These are phyloP conservation scores for Syngnathus scovelli DNA, from an alignment of 2,113 vertebrate species.

Conservation along the genomic window DNA sequence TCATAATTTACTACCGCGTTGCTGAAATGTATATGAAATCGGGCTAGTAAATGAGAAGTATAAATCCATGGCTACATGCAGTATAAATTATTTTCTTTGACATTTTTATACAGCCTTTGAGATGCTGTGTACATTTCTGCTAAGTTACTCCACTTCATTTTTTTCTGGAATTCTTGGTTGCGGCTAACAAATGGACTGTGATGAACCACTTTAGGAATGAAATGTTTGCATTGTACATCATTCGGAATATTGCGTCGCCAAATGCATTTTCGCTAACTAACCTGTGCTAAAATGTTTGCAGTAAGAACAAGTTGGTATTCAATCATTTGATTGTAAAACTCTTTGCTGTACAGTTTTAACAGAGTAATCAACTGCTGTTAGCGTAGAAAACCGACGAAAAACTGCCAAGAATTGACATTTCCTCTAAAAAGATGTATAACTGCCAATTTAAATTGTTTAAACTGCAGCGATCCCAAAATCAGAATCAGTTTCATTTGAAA, in stretches of 20 bases:
- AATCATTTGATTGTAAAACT: too few relatives aligned
- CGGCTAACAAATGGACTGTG: constrained; percentile 1
- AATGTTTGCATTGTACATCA: not conserved
- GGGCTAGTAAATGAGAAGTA: not conserved
- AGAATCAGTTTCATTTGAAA: too few relatives aligned
- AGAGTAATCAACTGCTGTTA: too few relatives aligned
- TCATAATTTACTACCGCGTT: not conserved
- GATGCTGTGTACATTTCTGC: not conserved
- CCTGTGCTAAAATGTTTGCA: not conserved
- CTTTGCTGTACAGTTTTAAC: too few relatives aligned
- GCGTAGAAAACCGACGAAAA: too few relatives aligned
- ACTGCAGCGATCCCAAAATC: not conserved
- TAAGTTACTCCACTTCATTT: not conserved
- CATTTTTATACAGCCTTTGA: not conserved
- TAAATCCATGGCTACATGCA: constrained; percentile 1
- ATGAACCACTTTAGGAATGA: not conserved
- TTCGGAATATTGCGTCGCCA: too few relatives aligned
- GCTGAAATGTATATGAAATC: not conserved
- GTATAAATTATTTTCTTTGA: constrained; percentile 5
- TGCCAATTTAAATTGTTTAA: not conserved
- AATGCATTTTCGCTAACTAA: too few relatives aligned
- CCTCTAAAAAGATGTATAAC: too few relatives aligned
- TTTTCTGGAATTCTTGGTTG: constrained; percentile 1
- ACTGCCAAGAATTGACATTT: too few relatives aligned
- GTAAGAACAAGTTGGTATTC: not conserved